Evolutionary conservation across 2,888 invertebrate genomes (phyloP).

Genomic region (Rhagophthalmus giganteus): DNA sequence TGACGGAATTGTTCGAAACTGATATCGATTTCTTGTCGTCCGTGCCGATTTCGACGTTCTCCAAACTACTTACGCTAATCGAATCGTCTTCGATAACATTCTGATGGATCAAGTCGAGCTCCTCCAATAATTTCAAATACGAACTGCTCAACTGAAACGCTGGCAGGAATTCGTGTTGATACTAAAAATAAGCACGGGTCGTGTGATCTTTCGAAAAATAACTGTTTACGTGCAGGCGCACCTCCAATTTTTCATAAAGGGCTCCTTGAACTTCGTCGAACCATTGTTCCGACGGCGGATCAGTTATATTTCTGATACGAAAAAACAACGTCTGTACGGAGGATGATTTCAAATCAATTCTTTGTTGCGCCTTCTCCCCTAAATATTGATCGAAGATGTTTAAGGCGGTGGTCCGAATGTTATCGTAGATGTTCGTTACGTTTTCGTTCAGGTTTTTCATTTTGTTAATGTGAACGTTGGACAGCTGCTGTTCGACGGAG

Average conservation of each 20-base stretch:
- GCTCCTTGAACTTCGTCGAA: constrained; percentile 82
- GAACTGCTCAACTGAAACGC: constrained; percentile 68
- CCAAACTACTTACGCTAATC: constrained; percentile 61
- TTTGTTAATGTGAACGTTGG: constrained; percentile 59
- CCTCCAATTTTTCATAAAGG: constrained; percentile 65
- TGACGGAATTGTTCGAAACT: constrained; percentile 8
- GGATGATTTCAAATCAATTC: constrained; percentile 65
- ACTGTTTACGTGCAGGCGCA: no score
- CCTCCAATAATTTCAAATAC: constrained; percentile 72
- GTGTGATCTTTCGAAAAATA: no score
- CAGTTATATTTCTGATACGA: constrained; percentile 62
- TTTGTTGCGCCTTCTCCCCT: constrained; percentile 69
- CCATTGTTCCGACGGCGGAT: constrained; percentile 69
- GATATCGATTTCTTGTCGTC: constrained; percentile 14
- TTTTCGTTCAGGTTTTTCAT: constrained; percentile 54
- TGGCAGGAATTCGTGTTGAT: constrained; percentile 64
- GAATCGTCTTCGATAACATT: constrained; percentile 61
- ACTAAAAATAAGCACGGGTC: constrained; percentile 50
- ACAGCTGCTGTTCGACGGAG: constrained; percentile 72
- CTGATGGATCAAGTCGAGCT: constrained; percentile 70
- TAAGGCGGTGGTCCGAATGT: constrained; percentile 66
- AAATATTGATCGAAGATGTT: constrained; percentile 79
- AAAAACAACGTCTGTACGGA: constrained; percentile 64
- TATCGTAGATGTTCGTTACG: constrained; percentile 46
- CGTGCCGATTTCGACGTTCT: constrained; percentile 54